Conservation (phyloP, 2,888 invertebrate genomes). For the Cartodere bifasciata region DNA sequence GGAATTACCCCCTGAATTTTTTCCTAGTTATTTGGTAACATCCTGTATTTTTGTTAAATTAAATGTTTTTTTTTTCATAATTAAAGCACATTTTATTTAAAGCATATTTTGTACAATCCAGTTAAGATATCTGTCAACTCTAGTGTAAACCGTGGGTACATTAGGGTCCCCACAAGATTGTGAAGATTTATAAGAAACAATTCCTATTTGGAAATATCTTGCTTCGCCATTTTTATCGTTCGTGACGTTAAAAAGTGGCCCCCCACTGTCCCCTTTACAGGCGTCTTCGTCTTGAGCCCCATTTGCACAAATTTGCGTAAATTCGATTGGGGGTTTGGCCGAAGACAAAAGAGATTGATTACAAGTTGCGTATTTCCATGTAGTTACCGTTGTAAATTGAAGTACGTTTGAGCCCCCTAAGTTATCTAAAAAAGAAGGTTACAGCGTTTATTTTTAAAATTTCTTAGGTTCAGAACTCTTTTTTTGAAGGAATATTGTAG, state of each 20-base stretch:
- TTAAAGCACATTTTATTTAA: constrained; percentile 4
- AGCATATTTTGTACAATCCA: constrained; percentile 47
- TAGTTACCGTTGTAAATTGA: constrained; percentile 21
- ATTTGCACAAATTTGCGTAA: constrained; percentile 48
- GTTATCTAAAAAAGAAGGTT: constrained; percentile 22
- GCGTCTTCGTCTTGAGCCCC: constrained; percentile 45
- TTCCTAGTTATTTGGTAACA: too few relatives aligned
- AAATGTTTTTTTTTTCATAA: too few relatives aligned
- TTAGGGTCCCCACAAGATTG: constrained; percentile 38
- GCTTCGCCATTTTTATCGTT: constrained; percentile 21
- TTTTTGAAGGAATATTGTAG: too few relatives aligned
- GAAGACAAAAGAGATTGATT: constrained; percentile 22
- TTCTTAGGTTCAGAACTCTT: too few relatives aligned
- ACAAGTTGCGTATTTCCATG: constrained; percentile 23
- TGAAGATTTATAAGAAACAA: constrained; percentile 39
- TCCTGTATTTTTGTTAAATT: too few relatives aligned
- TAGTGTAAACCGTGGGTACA: constrained; percentile 58
- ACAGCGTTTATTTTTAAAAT: too few relatives aligned
- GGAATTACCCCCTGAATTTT: too few relatives aligned
- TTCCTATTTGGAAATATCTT: constrained; percentile 43
- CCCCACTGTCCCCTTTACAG: constrained; percentile 55
- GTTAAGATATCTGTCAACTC: constrained; percentile 45
- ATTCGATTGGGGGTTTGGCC: constrained; percentile 27
- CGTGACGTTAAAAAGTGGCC: constrained; percentile 39
- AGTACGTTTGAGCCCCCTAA: constrained; percentile 23